A percentile compares a stretch with the other conserved stretches of the same genome.
These are phyloP conservation scores for Palaemon carinicauda DNA, from an alignment of 1,140 invertebrate species.

Conservation along the genomic window DNA sequence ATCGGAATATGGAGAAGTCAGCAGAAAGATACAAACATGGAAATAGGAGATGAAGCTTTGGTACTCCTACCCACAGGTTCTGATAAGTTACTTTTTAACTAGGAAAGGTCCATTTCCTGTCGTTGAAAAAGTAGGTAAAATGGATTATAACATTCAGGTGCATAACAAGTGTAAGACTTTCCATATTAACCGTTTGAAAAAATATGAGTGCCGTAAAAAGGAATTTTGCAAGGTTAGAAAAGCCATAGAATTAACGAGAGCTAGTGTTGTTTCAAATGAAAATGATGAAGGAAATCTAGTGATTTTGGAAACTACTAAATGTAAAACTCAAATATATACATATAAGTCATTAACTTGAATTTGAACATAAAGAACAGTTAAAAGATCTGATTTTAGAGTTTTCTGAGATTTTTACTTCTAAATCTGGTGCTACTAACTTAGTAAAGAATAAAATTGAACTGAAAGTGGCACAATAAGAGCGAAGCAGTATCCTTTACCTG, in stretches of 20 bases:
- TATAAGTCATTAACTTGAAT: neutral
- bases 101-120: neutral
- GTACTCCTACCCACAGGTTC: neutral
- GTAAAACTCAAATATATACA: neutral
- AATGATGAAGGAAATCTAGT: too few relatives aligned
- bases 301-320: neutral
- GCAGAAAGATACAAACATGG: neutral
- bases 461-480: neutral
- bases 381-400: neutral
- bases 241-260: too few relatives aligned
- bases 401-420: neutral
- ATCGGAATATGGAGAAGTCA: neutral
- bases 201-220: neutral
- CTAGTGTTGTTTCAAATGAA: too few relatives aligned
- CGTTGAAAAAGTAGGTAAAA: neutral
- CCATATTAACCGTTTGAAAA: neutral
- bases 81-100: neutral
- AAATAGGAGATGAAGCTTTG: neutral
- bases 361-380: neutral
- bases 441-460: neutral
- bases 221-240: too few relatives aligned
- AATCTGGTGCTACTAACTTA: neutral
- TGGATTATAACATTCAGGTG: neutral
- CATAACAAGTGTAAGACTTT: neutral
- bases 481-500: neutral